These are phyloP conservation scores for Beris morrisii DNA, from an alignment of 2,888 invertebrate genomes.

Conservation along the genomic window DNA sequence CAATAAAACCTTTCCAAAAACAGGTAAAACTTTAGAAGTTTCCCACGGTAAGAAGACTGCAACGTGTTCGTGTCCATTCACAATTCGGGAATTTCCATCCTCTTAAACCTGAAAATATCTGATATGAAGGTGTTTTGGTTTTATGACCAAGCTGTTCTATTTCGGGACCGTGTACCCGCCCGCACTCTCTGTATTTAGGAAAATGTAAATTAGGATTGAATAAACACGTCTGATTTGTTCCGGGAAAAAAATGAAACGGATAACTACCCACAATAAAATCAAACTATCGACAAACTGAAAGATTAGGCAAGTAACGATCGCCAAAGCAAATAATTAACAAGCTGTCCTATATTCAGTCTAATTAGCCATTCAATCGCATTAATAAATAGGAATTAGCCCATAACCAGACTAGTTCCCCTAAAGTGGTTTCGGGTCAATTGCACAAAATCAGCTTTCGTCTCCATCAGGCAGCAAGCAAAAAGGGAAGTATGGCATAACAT, in stretches of 20 bases:
- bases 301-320: slow-evolving; percentile 22
- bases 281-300: slow-evolving; percentile 15
- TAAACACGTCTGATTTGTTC: slow-evolving; percentile 12
- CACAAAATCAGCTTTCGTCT: background rate
- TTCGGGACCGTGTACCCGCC: slow-evolving; percentile 2
- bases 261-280: slow-evolving; percentile 18
- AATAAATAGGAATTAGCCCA: slow-evolving; percentile 23
- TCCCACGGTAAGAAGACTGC: slow-evolving; percentile 13
- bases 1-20: slow-evolving; percentile 16
- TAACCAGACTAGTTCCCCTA: background rate
- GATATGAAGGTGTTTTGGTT: slow-evolving; percentile 2
- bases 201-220: slow-evolving; percentile 13
- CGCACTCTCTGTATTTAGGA: background rate
- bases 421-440: background rate
- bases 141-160: slow-evolving; percentile 16
- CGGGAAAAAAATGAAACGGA: slow-evolving; percentile 19
- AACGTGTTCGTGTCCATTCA: slow-evolving; percentile 5
- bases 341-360: slow-evolving; percentile 15
- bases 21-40: slow-evolving; percentile 17
- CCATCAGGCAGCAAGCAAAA: background rate
- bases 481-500: slow-evolving; percentile 24
- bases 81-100: slow-evolving; percentile 22
- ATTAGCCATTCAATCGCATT: slow-evolving; percentile 23
- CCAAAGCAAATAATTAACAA: slow-evolving; percentile 25
- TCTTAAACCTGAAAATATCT: background rate